Percentiles rank a stretch among this genome's conserved stretches.
These are phyloP conservation scores for Perca schrenkii DNA, from an alignment of 2,113 vertebrate genomes.

Conservation along the genomic window DNA sequence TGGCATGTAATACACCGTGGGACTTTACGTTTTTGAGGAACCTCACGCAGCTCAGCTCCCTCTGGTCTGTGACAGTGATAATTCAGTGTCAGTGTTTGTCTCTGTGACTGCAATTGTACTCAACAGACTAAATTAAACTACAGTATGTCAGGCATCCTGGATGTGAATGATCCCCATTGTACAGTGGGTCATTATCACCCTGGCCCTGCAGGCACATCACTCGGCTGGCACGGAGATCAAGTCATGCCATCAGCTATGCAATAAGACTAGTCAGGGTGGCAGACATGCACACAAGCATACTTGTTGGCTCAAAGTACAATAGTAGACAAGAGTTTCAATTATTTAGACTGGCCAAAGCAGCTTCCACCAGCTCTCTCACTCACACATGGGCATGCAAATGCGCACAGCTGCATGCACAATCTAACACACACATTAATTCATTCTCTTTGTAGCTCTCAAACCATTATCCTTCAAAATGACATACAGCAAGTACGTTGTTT, in stretches of 20 bases:
- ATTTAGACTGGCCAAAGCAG: constrained; percentile 27
- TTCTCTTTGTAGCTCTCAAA: constrained; percentile 2
- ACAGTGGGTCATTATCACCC: constrained; percentile 28
- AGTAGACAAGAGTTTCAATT: constrained; percentile 45
- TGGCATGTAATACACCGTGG: neutral
- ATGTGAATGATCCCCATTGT: constrained; percentile 44
- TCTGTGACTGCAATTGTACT: neutral
- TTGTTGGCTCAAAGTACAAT: constrained; percentile 24
- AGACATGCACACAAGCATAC: constrained; percentile 21
- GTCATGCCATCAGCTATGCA: constrained; percentile 44
- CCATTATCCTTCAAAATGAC: constrained; percentile 52
- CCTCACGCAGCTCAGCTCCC: neutral
- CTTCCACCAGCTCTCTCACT: neutral
- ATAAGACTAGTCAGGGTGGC: constrained; percentile 37
- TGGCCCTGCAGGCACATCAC: constrained; percentile 35
- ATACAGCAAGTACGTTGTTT: constrained; percentile 54
- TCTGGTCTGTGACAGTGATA: neutral
- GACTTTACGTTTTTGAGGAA: neutral
- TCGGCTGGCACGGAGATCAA: constrained; percentile 45
- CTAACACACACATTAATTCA: constrained; percentile 3
- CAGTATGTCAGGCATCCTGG: constrained; percentile 4
- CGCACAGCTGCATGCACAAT: neutral
- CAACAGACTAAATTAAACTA: constrained; percentile 15
- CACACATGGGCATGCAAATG: constrained; percentile 18
- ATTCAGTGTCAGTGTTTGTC: constrained; percentile 1